These are phyloP conservation scores for Halcyon leucocephala DNA, from an alignment of 2,797 vertebrate species.

Conservation along the genomic window DNA sequence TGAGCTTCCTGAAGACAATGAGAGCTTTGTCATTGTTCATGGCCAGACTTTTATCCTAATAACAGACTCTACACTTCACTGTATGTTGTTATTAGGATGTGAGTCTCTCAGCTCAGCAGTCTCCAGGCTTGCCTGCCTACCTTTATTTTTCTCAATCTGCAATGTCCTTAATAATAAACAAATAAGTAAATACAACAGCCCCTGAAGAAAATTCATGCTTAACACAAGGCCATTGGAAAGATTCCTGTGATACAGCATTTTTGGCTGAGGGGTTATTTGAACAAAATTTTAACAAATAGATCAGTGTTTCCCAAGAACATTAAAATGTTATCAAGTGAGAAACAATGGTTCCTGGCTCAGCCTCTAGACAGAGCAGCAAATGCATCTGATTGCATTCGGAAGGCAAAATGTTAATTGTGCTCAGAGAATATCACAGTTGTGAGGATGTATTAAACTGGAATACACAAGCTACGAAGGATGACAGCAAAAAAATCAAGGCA, in stretches of 20 bases:
- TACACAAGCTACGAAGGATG: background rate
- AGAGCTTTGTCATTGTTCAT: background rate
- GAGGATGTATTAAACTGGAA: background rate
- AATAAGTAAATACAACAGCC: background rate
- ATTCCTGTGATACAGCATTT: background rate
- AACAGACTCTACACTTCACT: background rate
- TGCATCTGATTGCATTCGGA: background rate
- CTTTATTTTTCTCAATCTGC: conserved; percentile 5
- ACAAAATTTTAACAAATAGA: background rate
- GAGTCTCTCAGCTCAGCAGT: background rate
- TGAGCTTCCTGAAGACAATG: background rate
- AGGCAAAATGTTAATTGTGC: background rate
- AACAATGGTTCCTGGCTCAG: background rate
- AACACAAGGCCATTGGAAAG: background rate
- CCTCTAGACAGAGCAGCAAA: background rate
- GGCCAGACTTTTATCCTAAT: background rate
- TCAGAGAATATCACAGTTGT: background rate
- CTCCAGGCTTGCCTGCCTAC: background rate
- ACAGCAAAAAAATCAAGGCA: background rate
- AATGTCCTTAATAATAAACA: background rate
- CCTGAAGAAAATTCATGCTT: background rate
- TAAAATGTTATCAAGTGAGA: background rate
- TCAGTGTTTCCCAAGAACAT: background rate
- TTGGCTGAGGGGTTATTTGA: background rate
- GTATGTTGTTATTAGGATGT: background rate